These are phyloP conservation scores for Drosophila kambysellisi DNA, from an alignment of 2,888 invertebrate species.

Conservation along the genomic window DNA sequence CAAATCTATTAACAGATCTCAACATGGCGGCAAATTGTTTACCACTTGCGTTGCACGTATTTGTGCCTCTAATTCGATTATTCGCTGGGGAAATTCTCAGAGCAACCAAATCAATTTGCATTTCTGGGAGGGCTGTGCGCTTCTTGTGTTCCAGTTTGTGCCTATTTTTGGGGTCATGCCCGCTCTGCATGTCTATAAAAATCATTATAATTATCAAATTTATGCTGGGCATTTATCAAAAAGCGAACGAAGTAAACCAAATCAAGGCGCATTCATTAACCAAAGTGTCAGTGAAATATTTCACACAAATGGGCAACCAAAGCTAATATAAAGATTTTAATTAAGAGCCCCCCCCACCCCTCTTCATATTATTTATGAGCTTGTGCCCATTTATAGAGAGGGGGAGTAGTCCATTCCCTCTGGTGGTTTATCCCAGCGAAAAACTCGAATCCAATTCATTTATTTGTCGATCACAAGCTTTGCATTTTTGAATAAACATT, in stretches of 20 bases:
- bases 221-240: constrained; percentile 54
- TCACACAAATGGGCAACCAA: constrained; percentile 49
- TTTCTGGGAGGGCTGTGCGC: not conserved
- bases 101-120: not conserved
- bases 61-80: not conserved
- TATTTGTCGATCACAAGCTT: constrained; percentile 66
- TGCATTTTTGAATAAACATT: constrained; percentile 57
- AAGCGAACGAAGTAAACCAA: constrained; percentile 12
- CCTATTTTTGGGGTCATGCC: constrained; percentile 35
- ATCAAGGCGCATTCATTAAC: constrained; percentile 50
- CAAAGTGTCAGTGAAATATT: constrained; percentile 58
- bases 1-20: constrained; percentile 34
- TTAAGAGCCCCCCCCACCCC: constrained; percentile 51
- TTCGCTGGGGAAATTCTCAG: not conserved
- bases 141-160: constrained; percentile 33
- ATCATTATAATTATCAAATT: constrained; percentile 57
- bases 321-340: constrained; percentile 65
- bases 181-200: constrained; percentile 45
- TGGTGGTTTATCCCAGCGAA: not conserved
- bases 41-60: not conserved
- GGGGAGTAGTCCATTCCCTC: not conserved
- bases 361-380: constrained; percentile 63
- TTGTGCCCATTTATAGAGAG: constrained; percentile 25
- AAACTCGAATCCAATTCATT: constrained; percentile 30
- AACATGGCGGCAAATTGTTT: constrained; percentile 52